Evolutionary conservation across 2,797 vertebrate genomes (phyloP).

Genomic region (Vespertilio murinus): DNA sequence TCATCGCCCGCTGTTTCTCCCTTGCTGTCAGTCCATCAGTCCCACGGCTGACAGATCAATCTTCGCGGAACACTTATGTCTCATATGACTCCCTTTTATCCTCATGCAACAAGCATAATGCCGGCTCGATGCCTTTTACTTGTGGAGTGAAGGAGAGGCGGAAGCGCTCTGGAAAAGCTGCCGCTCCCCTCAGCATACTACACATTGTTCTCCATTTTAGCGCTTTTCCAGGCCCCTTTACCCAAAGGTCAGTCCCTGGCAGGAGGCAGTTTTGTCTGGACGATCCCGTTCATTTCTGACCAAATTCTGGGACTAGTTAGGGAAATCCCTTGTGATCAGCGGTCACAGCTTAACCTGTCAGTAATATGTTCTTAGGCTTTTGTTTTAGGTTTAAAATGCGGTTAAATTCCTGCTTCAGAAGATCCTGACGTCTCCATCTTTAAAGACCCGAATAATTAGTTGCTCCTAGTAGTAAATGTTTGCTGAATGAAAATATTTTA

Average conservation of each 20-base stretch:
- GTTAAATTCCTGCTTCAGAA: not conserved
- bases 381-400: not conserved
- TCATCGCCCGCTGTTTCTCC: not conserved
- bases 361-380: not conserved
- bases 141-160: not conserved
- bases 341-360: not conserved
- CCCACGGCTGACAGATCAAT: slow-evolving; percentile 65
- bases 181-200: not conserved
- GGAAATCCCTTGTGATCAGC: not conserved
- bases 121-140: slow-evolving; percentile 19
- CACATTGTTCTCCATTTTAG: not conserved
- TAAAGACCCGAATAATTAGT: slow-evolving; percentile 36
- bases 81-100: slow-evolving; percentile 28
- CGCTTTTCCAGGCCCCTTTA: slow-evolving; percentile 17
- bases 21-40: slow-evolving; percentile 60
- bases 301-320: not conserved
- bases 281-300: not conserved
- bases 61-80: slow-evolving; percentile 31
- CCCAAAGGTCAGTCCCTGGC: not conserved
- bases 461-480: slow-evolving; percentile 16
- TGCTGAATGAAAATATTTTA: slow-evolving; percentile 52
- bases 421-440: not conserved
- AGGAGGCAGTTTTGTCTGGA: not conserved
- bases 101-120: slow-evolving; percentile 38
- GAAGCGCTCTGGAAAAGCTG: not conserved